Percentiles rank a stretch among this genome's conserved stretches.
These are phyloP conservation scores for Muricea muricata DNA, from an alignment of 92 coral and sea anemone genomes.

Conservation along the genomic window DNA sequence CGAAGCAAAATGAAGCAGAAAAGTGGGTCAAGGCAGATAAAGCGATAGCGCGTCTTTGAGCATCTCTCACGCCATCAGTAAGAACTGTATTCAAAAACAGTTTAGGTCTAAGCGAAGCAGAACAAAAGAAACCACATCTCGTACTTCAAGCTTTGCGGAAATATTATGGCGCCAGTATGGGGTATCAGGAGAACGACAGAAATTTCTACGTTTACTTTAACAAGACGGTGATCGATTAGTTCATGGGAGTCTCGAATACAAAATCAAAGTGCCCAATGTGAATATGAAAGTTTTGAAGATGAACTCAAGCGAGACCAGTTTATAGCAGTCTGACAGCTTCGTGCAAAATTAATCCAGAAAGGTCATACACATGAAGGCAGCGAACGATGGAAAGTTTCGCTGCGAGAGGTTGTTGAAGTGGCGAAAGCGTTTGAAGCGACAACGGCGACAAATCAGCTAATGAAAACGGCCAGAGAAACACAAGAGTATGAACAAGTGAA, in stretches of 20 bases:
- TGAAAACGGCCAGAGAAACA: constrained; percentile 49
- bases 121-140: constrained; percentile 56
- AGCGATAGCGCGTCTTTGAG: constrained; percentile 64
- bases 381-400: constrained; percentile 15
- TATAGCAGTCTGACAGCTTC: constrained; percentile 43
- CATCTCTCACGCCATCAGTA: constrained; percentile 64
- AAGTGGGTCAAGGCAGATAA: constrained; percentile 58
- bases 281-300: constrained; percentile 51
- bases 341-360: constrained; percentile 52
- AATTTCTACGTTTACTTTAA: constrained; percentile 28
- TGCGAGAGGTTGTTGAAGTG: constrained; percentile 6
- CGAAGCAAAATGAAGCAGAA: constrained; percentile 49
- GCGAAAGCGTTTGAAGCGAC: constrained; percentile 13
- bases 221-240: constrained; percentile 20
- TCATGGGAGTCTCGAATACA: constrained; percentile 29
- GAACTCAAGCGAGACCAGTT: constrained; percentile 44
- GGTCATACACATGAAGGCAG: constrained; percentile 55
- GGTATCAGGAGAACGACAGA: constrained; percentile 27
- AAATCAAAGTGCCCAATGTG: constrained; percentile 49
- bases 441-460: constrained; percentile 38
- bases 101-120: constrained; percentile 58
- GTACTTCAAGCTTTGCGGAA: constrained; percentile 60
- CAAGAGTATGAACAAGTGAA: constrained; percentile 43
- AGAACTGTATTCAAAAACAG: constrained; percentile 67
- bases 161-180: constrained; percentile 34